These are phyloP conservation scores for Mnemiopsis leidyi DNA, from an alignment of 37 sponge, comb jelly and placozoan genomes.

Conservation along the genomic window DNA sequence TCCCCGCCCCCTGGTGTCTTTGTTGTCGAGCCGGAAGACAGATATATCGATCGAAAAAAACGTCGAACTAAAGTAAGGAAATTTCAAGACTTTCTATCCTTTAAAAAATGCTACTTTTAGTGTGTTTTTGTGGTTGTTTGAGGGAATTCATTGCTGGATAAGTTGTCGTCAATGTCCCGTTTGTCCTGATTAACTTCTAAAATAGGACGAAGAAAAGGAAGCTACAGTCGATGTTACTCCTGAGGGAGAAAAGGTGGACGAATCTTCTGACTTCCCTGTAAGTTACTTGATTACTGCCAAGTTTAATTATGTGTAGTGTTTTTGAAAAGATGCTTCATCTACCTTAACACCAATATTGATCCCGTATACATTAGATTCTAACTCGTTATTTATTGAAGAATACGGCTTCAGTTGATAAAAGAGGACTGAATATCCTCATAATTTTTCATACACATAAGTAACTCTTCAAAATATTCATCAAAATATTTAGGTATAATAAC, in stretches of 20 bases:
- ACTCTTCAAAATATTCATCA: too few species aligned
- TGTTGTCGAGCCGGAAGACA: neutral
- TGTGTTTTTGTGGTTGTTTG: neutral
- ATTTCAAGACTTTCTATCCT: neutral
- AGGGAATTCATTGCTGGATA: constrained; percentile 43
- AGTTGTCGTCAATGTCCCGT: neutral
- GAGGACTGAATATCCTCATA: too few species aligned
- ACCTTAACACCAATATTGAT: too few species aligned
- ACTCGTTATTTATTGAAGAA: too few species aligned
- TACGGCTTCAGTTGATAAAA: too few species aligned
- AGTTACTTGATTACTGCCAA: too few species aligned
- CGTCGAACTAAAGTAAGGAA: neutral
- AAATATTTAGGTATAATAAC: too few species aligned
- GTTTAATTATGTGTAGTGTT: too few species aligned
- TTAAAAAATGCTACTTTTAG: neutral
- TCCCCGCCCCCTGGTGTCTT: constrained; percentile 36
- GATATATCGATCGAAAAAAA: neutral
- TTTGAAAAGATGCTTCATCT: too few species aligned
- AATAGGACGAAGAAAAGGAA: neutral
- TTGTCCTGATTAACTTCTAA: neutral
- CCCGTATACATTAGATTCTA: too few species aligned
- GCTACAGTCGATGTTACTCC: neutral
- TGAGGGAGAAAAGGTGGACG: neutral
- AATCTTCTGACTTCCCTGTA: neutral
- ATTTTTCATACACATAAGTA: too few species aligned